A percentile compares a stretch with the other conserved stretches of the same genome.
These are phyloP conservation scores for Hydractinia symbiolongicarpus DNA, from an alignment of 30 jellyfish, hydroid and myxozoan genomes.

Conservation along the genomic window DNA sequence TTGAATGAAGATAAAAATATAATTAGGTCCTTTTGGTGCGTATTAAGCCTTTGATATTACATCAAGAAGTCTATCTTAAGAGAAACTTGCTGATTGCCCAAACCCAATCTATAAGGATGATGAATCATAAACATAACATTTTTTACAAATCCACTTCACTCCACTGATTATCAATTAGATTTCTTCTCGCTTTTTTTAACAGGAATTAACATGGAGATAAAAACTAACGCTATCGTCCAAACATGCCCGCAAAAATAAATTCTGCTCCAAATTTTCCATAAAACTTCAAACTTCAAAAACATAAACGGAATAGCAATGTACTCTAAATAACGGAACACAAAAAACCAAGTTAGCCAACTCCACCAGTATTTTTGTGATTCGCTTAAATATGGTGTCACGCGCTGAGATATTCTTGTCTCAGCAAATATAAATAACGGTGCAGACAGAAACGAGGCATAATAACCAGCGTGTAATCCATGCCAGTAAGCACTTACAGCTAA, in stretches of 20 bases:
- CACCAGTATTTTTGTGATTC: constrained; percentile 18
- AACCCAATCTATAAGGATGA: too few species aligned
- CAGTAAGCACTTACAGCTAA: constrained; percentile 86
- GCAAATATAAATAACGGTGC: constrained; percentile 67
- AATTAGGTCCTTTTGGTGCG: too few species aligned
- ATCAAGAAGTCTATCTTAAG: too few species aligned
- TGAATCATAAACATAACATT: too few species aligned
- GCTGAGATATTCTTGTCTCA: constrained; percentile 41
- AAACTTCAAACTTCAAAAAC: constrained; percentile 44
- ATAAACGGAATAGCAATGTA: constrained; percentile 67
- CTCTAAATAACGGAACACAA: constrained; percentile 54
- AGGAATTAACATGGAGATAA: too few species aligned
- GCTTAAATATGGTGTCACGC: constrained; percentile 40
- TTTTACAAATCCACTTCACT: too few species aligned
- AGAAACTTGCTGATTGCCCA: too few species aligned
- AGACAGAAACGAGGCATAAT: constrained; percentile 74
- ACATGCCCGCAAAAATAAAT: constrained; percentile 50
- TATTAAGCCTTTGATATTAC: too few species aligned
- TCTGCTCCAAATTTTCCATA: constrained; percentile 59
- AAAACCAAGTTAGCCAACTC: constrained; percentile 74
- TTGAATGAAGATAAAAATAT: too few species aligned
- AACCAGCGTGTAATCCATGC: constrained; percentile 98
- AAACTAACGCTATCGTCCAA: too few species aligned
- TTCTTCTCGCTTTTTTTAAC: too few species aligned
- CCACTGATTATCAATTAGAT: too few species aligned